These are phyloP conservation scores for Drosophila setosimentum DNA, from an alignment of 2,888 invertebrate species.

Conservation along the genomic window DNA sequence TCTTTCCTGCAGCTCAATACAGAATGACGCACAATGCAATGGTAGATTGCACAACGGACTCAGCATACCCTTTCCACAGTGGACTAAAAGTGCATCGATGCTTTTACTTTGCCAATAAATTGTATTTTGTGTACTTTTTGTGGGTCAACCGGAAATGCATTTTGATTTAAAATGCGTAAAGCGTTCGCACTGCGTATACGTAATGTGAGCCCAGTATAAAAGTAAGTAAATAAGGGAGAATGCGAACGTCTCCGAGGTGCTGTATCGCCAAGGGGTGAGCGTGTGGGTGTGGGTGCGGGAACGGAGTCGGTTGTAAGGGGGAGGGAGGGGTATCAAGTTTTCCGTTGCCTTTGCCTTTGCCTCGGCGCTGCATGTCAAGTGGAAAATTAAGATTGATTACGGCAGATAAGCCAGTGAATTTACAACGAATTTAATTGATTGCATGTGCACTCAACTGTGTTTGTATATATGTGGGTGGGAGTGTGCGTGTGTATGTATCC, in stretches of 20 bases:
- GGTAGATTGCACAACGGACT: slow-evolving; percentile 8
- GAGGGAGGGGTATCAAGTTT: slow-evolving; percentile 23
- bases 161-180: slow-evolving; percentile 79
- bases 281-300: background rate
- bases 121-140: slow-evolving; percentile 59
- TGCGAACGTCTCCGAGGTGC: background rate
- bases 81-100: slow-evolving; percentile 47
- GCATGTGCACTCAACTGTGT: slow-evolving; percentile 70
- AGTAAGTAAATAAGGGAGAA: background rate
- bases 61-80: slow-evolving; percentile 5
- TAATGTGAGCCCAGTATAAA: slow-evolving; percentile 47
- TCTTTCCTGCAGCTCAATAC: background rate
- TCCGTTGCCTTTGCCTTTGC: slow-evolving; percentile 48
- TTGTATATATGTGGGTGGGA: background rate
- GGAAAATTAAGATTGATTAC: slow-evolving; percentile 82
- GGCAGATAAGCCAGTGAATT: slow-evolving; percentile 80
- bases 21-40: background rate
- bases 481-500: slow-evolving; percentile 13
- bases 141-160: slow-evolving; percentile 72
- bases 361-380: slow-evolving; percentile 75
- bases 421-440: slow-evolving; percentile 82
- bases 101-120: slow-evolving; percentile 65
- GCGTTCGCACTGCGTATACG: slow-evolving; percentile 66
- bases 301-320: background rate
- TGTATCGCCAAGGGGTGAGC: background rate